Evolutionary conservation across 1,140 invertebrate species (phyloP).

Genomic region (Ditylenchus dipsaci): DNA sequence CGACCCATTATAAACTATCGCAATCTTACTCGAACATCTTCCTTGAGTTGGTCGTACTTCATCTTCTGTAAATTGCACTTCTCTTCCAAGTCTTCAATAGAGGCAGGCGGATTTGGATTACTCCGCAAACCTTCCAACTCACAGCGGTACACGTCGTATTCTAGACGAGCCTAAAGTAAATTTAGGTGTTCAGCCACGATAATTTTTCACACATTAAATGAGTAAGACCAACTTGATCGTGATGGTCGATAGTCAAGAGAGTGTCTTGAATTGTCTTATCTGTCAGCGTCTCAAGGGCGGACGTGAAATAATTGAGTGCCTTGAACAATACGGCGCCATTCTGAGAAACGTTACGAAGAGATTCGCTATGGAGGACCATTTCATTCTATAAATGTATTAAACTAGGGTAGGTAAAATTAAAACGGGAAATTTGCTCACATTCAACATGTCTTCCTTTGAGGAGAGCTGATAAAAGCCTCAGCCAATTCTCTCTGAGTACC

Average conservation of each 20-base stretch:
- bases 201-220: no score
- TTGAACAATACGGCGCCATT: slow-evolving; percentile 5
- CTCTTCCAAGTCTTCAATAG: slow-evolving; percentile 7
- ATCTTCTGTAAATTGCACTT: slow-evolving; percentile 20
- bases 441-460: slow-evolving; percentile 11
- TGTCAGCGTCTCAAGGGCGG: slow-evolving; percentile 22
- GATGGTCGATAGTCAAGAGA: slow-evolving; percentile 11
- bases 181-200: no score
- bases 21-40: slow-evolving; percentile 30
- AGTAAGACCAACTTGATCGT: slow-evolving; percentile 23
- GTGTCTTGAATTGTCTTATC: slow-evolving; percentile 28
- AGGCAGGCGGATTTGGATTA: slow-evolving; percentile 14
- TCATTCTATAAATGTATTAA: background rate
- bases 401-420: background rate
- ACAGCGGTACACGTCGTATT: slow-evolving; percentile 19
- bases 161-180: slow-evolving; percentile 22
- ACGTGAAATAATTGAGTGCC: slow-evolving; percentile 15
- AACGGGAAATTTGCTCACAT: slow-evolving; percentile 12
- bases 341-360: slow-evolving; percentile 12
- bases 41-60: slow-evolving; percentile 26
- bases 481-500: slow-evolving; percentile 13
- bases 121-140: slow-evolving; percentile 4
- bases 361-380: slow-evolving; percentile 13
- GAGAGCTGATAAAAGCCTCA: slow-evolving; percentile 26
- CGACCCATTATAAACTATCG: no score